Base-by-base conservation (phyloP, 2,797 vertebrate genomes). In the Sphenodon punctatus region DNA sequence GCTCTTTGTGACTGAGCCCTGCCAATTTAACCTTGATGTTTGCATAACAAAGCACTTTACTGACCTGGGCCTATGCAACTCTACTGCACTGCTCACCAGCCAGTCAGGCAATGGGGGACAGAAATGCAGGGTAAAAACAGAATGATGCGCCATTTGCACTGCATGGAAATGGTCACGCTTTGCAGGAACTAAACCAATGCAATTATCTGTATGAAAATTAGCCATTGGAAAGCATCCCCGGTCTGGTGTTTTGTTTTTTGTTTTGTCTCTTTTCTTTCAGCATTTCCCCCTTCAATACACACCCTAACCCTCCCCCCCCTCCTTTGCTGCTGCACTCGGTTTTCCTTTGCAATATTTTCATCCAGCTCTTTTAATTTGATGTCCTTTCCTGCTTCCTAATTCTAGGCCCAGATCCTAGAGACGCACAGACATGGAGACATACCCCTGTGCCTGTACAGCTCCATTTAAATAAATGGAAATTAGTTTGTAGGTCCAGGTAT, bases 1-100 rank as follows among this genome's bases (percentile, higher is more conserved):
- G 85, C 49, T 89, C 64, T 4, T 65, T 16, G 86, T 73, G 67
- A 78, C 38, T 1, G 51, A 56, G 67, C 53, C n/a, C n/a, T 82
- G 91, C 80, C 86, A 32, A 56, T 23, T 1, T 30, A 43, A 60
- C 13, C 2, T 11, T 67, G 73, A 34, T 48, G 30, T 10, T 68
- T 7, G 38, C 0, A 6, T 23, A 17, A 68, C 61, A n/a, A 3
- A 17, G 76, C 10, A 5, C 67, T 22, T 82, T 75, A 68, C 68
- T 60, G 71, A 66, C 53, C 51, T 5, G 11, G 58, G n/a, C 46
- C 8, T 30, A 2, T n/a, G 7, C 10, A 1, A 38, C 49, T 19
- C 2, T 30, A 55, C 42, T 15, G 48, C 39, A 32, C 2, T 0
- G 14, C 49, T 23, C 56, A 2, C 0, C 36, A 53, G 36, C 39